A percentile compares a stretch with the other conserved stretches of the same genome.
phyloP scores from a whole-genome alignment of 2,113 vertebrate genomes.

The Leucopternis melanops region DNA sequence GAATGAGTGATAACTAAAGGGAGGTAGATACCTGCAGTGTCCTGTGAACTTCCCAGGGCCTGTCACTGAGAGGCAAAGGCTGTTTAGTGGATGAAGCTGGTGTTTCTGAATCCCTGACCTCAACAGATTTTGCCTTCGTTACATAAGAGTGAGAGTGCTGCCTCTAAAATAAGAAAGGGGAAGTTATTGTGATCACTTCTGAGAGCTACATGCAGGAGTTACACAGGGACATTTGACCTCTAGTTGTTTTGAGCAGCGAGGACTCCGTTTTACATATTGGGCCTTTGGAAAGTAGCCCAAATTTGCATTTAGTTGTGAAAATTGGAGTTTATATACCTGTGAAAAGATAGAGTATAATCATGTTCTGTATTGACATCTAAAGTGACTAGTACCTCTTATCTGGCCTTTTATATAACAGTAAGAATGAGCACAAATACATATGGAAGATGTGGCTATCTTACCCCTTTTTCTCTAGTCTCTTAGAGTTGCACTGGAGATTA shows the following conservation, averaged over 20 bases:
- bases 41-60: slow-evolving; percentile 5
- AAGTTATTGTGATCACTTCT: slow-evolving; percentile 41
- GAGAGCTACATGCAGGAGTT: slow-evolving; percentile 19
- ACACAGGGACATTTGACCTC: not conserved
- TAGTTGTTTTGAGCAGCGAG: not conserved
- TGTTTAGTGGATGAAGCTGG: not conserved
- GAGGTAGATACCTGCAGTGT: not conserved
- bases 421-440: not conserved
- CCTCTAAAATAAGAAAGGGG: slow-evolving; percentile 59
- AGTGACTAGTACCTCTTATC: not conserved
- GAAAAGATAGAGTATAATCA: not conserved
- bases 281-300: not conserved
- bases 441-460: not conserved
- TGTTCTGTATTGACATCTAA: not conserved
- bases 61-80: not conserved
- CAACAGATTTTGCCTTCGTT: slow-evolving; percentile 34
- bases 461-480: not conserved
- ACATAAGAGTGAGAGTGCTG: slow-evolving; percentile 44
- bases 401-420: not conserved
- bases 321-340: not conserved
- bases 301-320: not conserved
- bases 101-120: slow-evolving; percentile 39
- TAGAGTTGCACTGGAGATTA: not conserved
- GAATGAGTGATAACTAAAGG: not conserved
- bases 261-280: not conserved